Evolutionary conservation across 2,888 invertebrate species (phyloP).

Genomic region (Lasioglossum pauxillum): DNA sequence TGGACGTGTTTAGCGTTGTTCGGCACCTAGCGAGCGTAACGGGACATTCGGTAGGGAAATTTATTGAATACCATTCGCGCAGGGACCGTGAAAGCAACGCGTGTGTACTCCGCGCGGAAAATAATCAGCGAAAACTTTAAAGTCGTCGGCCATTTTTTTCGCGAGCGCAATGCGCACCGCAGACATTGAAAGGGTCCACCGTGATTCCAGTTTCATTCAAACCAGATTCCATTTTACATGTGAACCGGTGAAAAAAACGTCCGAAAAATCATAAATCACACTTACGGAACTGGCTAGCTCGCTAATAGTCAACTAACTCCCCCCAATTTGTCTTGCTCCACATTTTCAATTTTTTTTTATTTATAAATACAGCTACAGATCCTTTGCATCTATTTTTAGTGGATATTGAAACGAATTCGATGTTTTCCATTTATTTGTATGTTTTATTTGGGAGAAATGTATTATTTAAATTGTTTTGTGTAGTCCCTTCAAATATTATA

Average conservation of each 20-base stretch:
- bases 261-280: not conserved
- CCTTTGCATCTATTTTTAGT: not conserved
- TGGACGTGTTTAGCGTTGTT: slow-evolving; percentile 37
- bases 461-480: not conserved
- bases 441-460: not conserved
- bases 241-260: not conserved
- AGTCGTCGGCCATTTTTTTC: slow-evolving; percentile 7
- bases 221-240: not conserved
- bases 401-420: not conserved
- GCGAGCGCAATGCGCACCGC: not conserved
- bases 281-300: not conserved
- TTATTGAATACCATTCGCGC: slow-evolving; percentile 47
- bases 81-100: not conserved
- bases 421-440: too few species aligned
- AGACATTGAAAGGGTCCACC: not conserved
- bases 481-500: not conserved
- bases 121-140: slow-evolving; percentile 25
- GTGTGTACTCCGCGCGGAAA: not conserved
- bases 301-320: not conserved
- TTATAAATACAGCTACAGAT: not conserved
- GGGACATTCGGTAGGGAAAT: slow-evolving; percentile 28
- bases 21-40: slow-evolving; percentile 25
- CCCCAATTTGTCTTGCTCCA: not conserved
- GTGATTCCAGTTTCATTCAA: slow-evolving; percentile 35
- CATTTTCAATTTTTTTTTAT: not conserved